Conservation (phyloP, 2,113 vertebrate genomes). For the Calonectris borealis region DNA sequence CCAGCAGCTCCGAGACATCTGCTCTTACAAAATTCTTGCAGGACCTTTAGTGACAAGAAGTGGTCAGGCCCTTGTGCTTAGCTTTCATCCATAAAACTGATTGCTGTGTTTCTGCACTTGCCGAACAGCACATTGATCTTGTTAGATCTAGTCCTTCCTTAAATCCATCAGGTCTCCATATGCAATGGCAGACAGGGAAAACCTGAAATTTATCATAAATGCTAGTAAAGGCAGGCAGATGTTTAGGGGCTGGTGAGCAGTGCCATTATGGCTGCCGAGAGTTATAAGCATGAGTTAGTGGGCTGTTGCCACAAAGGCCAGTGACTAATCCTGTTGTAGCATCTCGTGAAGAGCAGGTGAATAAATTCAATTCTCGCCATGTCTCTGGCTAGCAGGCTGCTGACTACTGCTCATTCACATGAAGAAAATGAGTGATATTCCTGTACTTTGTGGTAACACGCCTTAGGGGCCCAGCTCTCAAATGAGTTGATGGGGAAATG, state of each 20-base stretch:
- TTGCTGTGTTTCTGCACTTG: not conserved
- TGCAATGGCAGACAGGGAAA: constrained; percentile 38
- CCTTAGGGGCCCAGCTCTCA: not conserved
- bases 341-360: not conserved
- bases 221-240: not conserved
- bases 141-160: constrained; percentile 34
- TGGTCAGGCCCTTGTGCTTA: not conserved
- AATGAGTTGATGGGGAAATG: not conserved
- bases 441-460: not conserved
- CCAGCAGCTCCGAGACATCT: not conserved
- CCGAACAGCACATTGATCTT: constrained; percentile 12
- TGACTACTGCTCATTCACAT: not conserved
- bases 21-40: not conserved
- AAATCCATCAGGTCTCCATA: constrained; percentile 38
- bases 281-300: not conserved
- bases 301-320: not conserved
- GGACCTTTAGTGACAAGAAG: not conserved
- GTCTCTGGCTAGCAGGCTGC: not conserved
- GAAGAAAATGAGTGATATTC: not conserved
- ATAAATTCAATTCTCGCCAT: not conserved
- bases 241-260: not conserved
- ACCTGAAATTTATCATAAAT: not conserved
- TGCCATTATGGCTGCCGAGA: not conserved
- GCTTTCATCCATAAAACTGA: not conserved
- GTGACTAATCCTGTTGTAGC: not conserved